Percentiles rank a stretch among this genome's conserved stretches.
phyloP scores from a whole-genome alignment of 2,888 invertebrate species.

The Ligdia adustata region DNA sequence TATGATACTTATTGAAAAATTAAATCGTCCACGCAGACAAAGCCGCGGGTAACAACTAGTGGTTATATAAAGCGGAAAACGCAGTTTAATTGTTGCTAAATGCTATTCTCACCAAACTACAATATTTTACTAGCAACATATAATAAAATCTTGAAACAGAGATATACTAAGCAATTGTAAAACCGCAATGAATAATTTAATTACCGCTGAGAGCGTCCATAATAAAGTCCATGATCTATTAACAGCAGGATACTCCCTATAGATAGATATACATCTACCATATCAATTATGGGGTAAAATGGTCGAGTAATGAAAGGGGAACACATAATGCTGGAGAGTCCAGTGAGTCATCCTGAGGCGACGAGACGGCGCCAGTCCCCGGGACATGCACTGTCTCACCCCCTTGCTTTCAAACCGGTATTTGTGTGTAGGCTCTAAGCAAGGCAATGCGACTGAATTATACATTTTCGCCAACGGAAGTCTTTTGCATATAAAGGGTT shows the following conservation, averaged over 20 bases:
- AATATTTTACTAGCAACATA: no score
- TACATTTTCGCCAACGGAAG: constrained; percentile 52
- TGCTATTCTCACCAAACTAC: no score
- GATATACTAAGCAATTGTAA: background rate
- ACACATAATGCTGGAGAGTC: constrained; percentile 60
- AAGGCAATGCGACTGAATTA: constrained; percentile 43
- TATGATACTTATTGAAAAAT: no score
- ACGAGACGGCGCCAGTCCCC: constrained; percentile 72
- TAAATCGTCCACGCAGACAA: no score
- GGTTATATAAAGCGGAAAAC: no score
- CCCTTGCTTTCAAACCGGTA: constrained; percentile 49
- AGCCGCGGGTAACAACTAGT: no score
- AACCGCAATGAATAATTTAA: constrained; percentile 24
- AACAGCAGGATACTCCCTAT: constrained; percentile 19
- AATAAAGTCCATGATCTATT: constrained; percentile 25
- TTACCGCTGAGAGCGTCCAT: constrained; percentile 12
- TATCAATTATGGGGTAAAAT: constrained; percentile 73
- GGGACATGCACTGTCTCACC: constrained; percentile 62
- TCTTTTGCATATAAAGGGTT: constrained; percentile 61
- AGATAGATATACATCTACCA: constrained; percentile 29
- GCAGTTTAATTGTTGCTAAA: no score
- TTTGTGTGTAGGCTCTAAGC: constrained; percentile 6
- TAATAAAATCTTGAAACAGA: no score
- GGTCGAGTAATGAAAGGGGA: constrained; percentile 66
- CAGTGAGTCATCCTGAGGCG: constrained; percentile 71